Base-by-base conservation (phyloP, 1,140 invertebrate species). In the Parapsyche elsis region DNA sequence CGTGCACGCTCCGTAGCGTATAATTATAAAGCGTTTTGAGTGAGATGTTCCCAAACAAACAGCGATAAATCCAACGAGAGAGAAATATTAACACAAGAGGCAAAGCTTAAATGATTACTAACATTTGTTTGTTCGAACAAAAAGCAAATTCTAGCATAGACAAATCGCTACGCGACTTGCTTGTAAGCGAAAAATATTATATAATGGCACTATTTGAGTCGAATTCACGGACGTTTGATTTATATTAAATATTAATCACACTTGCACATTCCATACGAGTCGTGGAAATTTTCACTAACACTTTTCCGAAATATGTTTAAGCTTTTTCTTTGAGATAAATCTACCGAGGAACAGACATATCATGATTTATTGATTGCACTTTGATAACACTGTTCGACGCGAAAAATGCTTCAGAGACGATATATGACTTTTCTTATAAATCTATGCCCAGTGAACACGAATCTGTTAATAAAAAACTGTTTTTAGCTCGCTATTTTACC, bases 101-200 rank as follows among this genome's bases (percentile, higher is more conserved):
- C 26, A 71, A n/a, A 57, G 73, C 45, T 75, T 75, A 75, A 75
- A 75, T 75, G 49, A 75, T 75, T 74, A 45, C 71, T 2, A 45
- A 24, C 71, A 49, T 74, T 75, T 26, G 49, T 75, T 14, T 21
- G 14, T 38, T 24, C 23, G 45, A 4, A 73, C n/a, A 38, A 46
- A 73, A 73, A 16, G 67, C 23, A 24, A 49, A 38, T 53, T 53
- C 16, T 53, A 1, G 49, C 16, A 10, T 5, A 5, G 49, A 53
- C 2, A 53, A 53, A 53, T 53, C 49, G 16, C 12, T 45, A 1
- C 38, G 9, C 70, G 16, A 53, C 10, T 14, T 16, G 4, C 10
- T 53, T 53, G 16, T 53, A 53, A 5, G 16, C 26, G 26, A 26
- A 71, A 12, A 26, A 38, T 71, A 71, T 67, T 16, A 38, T 21